phyloP scores from a whole-genome alignment of 2,888 invertebrate genomes.

The Dinocampus coccinellae region DNA sequence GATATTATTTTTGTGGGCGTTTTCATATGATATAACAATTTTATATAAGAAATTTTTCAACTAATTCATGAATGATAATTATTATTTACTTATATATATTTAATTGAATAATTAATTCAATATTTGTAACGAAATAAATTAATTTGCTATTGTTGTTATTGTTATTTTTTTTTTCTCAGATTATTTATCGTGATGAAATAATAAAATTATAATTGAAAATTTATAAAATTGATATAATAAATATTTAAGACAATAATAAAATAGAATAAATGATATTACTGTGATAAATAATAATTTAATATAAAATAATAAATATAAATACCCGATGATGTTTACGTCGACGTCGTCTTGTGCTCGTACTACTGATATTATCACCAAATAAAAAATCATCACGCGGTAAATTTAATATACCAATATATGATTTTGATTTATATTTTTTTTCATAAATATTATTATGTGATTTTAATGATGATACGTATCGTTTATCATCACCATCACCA shows the following conservation, averaged over 20 bases:
- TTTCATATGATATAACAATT: not conserved
- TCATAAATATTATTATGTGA: conserved; percentile 30
- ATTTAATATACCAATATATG: conserved; percentile 46
- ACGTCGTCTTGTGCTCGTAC: conserved; percentile 47
- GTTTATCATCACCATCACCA: conserved; percentile 43
- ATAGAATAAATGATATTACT: not conserved
- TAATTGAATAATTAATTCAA: no score
- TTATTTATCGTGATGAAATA: no score
- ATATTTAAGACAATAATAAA: not conserved
- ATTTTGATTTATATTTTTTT: conserved; percentile 41
- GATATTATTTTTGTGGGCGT: not conserved
- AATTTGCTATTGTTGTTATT: no score
- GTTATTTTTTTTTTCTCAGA: no score
- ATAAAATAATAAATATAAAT: conserved; percentile 19
- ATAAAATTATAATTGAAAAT: no score
- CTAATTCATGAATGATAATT: not conserved
- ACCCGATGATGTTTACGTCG: conserved; percentile 57
- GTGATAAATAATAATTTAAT: not conserved
- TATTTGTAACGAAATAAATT: no score
- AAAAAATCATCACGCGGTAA: conserved; percentile 55
- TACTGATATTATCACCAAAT: conserved; percentile 46
- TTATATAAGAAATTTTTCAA: not conserved
- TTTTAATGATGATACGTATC: conserved; percentile 22
- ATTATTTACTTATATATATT: no score
- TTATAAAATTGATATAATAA: no score